phyloP scores from a whole-genome alignment of 2,797 vertebrate species.

The Acrocephalus scirpaceus region DNA sequence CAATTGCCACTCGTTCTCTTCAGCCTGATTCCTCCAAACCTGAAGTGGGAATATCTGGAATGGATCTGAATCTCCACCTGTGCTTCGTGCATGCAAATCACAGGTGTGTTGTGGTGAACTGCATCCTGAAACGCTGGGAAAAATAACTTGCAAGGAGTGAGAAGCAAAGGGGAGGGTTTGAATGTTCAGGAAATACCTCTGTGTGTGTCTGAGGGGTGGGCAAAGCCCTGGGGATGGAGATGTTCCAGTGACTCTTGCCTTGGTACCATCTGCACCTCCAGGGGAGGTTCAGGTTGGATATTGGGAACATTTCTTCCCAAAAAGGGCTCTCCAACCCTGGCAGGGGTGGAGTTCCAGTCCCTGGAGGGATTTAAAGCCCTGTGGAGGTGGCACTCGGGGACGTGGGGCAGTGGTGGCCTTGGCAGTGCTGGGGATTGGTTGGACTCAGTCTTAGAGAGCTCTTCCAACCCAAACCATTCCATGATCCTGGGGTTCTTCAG shows the following conservation, averaged over 20 bases:
- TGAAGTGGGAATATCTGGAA: constrained; percentile 9
- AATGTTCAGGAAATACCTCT: neutral
- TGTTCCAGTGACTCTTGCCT: neutral
- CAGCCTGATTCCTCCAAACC: neutral
- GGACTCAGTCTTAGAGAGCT: neutral
- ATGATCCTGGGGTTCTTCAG: neutral
- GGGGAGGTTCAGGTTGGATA: neutral
- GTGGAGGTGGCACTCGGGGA: neutral
- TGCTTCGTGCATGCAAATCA: neutral
- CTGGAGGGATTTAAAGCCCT: neutral
- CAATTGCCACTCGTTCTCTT: constrained; percentile 54
- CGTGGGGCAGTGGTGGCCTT: neutral
- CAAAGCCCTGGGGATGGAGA: neutral
- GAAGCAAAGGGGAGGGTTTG: neutral
- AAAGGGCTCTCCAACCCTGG: neutral
- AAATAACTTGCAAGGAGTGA: neutral
- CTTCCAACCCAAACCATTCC: neutral
- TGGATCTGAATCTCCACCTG: neutral
- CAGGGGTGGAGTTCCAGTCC: fast-evolving
- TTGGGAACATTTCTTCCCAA: neutral
- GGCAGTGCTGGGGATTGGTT: neutral
- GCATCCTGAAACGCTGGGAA: neutral
- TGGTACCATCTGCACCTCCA: neutral
- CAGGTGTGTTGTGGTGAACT: neutral
- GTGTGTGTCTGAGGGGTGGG: neutral